Evolutionary conservation across 2,888 invertebrate genomes (phyloP).

Genomic region (Scrobipalpa atriplicella): DNA sequence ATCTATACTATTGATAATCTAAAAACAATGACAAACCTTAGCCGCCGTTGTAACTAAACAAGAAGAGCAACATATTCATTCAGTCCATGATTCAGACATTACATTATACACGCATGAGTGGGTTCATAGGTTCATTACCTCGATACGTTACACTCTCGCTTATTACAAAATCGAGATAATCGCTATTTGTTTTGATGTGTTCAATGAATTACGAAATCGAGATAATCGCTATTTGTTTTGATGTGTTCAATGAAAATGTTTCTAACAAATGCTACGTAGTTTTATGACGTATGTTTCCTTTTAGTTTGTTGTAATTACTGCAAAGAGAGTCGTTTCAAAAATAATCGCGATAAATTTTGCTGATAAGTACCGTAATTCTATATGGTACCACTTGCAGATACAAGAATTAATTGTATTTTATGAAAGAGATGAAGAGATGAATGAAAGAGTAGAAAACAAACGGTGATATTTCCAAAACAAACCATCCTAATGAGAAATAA

Average conservation of each 20-base stretch:
- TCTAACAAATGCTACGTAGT: too few species aligned
- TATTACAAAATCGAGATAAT: slow-evolving; percentile 7
- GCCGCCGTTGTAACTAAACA: neutral
- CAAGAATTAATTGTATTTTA: too few species aligned
- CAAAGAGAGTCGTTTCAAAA: too few species aligned
- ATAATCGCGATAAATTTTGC: too few species aligned
- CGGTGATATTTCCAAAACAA: neutral
- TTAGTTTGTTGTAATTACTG: too few species aligned
- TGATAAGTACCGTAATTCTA: too few species aligned
- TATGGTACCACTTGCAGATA: too few species aligned
- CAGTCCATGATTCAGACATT: neutral
- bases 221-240: neutral
- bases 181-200: neutral
- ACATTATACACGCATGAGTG: neutral
- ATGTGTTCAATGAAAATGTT: neutral
- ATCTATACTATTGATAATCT: too few species aligned
- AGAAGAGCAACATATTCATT: neutral
- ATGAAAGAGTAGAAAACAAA: neutral
- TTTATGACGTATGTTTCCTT: too few species aligned
- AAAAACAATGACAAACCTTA: neutral
- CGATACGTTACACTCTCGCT: slow-evolving; percentile 2
- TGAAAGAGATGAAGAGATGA: too few species aligned
- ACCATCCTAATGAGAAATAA: neutral
- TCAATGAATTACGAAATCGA: neutral
- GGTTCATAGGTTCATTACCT: slow-evolving; percentile 17